Evolutionary conservation across 2,888 invertebrate species (phyloP), one percentile per base, ranked within the genome.

Genomic region (Steromphala cineraria): DNA sequence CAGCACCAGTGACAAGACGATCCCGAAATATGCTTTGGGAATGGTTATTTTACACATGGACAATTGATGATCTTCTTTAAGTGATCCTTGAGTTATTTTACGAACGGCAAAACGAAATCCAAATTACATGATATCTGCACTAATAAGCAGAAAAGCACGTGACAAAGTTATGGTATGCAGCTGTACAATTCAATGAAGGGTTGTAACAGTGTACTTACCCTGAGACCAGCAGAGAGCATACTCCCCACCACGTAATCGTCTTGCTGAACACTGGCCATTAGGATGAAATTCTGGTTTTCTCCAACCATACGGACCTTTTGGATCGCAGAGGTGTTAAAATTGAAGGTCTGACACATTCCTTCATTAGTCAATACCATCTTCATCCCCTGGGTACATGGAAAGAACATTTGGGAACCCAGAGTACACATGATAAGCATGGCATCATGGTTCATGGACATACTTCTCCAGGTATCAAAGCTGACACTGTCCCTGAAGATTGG

Each of bases 341-440:
- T 77, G 56, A 77, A 77, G 8, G 76, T 77, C 28, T 28, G 28
- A 19, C 76, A 77, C n/a, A 55, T 8, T 10, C 76, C 76, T 31
- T 28, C 24, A 2, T 24, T 28, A 0, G 76, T 77, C 53, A 77
- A 5, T 0, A 77, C 76, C 13, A 55, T 53, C 31, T 55, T 24
- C 13, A 55, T 28, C 8, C n/a, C 53, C 55, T 31, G 15, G 7
- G 31, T 17, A 77, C 76, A 77, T 8, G 46, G 46, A 46, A 46
- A n/a, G 40, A n/a, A n/a, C 2, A 5, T 7, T 0, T 55, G 1
- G 17, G 15, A 10, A 19, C 31, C 31, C 13, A 77, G 28, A 17
- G 24, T 31, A 55, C 76, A 77, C 31, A 77, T 28, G 17, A 55
- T 36, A 2, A 53, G 17, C 31, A 77, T 24, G 13, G 10, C 31